A percentile compares a stretch with the other conserved stretches of the same genome.
Conservation (phyloP, 2,113 vertebrate species). For the Camelus bactrianus region DNA sequence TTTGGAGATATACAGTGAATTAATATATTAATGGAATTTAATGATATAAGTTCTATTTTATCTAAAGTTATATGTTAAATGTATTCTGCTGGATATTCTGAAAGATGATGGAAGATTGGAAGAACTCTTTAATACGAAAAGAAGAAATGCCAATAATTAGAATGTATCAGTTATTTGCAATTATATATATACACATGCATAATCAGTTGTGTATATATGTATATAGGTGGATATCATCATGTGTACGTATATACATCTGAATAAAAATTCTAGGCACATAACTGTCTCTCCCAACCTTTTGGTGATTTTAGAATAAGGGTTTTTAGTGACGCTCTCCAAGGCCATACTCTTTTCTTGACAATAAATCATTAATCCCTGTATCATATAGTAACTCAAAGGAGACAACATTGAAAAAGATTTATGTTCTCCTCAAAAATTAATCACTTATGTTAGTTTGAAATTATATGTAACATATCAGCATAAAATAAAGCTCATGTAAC, state of each 20-base stretch:
- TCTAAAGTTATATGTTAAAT: background rate
- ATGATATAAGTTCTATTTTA: background rate
- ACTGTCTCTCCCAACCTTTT: background rate
- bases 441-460: background rate
- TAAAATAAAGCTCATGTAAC: background rate
- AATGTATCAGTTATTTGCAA: background rate
- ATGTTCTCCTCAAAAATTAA: background rate
- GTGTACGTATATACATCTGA: background rate
- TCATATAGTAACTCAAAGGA: background rate
- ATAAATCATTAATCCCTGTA: background rate
- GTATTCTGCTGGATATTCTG: background rate
- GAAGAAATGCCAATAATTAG: background rate
- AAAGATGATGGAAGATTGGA: background rate
- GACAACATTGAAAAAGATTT: slow-evolving; percentile 13
- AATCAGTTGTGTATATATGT: background rate
- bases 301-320: slow-evolving; percentile 2
- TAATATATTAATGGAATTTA: background rate
- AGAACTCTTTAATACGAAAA: background rate
- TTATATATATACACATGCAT: background rate
- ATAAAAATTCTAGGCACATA: background rate
- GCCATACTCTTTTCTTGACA: background rate
- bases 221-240: background rate
- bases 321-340: background rate
- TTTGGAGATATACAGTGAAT: background rate
- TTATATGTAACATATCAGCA: background rate